Percentiles rank a stretch among this genome's conserved stretches.
phyloP scores from a whole-genome alignment of 2,797 vertebrate species.

The Steatocranus sp. region DNA sequence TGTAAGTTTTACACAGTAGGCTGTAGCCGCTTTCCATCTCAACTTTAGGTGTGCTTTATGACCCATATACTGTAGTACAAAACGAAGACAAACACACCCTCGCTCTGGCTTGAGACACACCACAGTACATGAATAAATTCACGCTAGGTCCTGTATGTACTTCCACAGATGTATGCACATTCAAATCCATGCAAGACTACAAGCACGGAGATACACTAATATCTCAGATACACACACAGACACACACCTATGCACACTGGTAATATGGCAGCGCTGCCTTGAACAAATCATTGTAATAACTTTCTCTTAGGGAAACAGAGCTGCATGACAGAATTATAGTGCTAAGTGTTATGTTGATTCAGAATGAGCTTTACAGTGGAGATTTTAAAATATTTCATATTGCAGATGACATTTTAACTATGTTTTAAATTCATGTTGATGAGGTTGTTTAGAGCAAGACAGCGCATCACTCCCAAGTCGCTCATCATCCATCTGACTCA shows the following conservation, averaged over 20 bases:
- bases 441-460: constrained; percentile 12
- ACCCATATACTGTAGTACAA: not conserved
- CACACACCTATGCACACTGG: not conserved
- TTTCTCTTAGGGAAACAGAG: constrained; percentile 22
- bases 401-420: constrained; percentile 52
- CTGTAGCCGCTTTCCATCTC: constrained; percentile 42
- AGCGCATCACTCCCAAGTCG: constrained; percentile 9
- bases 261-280: not conserved
- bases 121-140: not conserved
- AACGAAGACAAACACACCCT: not conserved
- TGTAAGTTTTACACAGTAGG: constrained; percentile 65
- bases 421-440: constrained; percentile 54
- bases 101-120: not conserved
- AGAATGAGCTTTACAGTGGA: constrained; percentile 43
- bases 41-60: constrained; percentile 50
- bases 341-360: constrained; percentile 51
- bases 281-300: not conserved
- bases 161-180: not conserved
- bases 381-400: constrained; percentile 39
- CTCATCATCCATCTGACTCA: constrained; percentile 8
- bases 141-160: not conserved
- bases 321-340: constrained; percentile 46
- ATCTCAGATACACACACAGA: not conserved
- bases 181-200: not conserved
- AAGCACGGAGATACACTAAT: not conserved